These are phyloP conservation scores for Epinephelus coioides DNA, from an alignment of 2,797 vertebrate genomes.

Conservation along the genomic window DNA sequence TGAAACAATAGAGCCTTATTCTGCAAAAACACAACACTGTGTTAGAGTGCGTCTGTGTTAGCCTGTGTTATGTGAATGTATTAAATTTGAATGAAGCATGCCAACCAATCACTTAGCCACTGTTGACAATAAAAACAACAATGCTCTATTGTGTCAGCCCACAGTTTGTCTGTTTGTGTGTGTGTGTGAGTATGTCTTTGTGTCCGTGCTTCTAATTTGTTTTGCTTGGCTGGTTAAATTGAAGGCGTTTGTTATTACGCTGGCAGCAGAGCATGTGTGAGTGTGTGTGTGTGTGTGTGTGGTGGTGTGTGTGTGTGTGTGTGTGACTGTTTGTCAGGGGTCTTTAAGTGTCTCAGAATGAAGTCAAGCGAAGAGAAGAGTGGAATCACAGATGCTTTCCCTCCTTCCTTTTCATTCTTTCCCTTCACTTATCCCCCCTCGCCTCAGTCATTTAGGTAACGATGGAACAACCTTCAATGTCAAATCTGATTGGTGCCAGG, in stretches of 20 bases:
- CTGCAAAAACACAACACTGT: conserved; percentile 58
- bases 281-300: conserved; percentile 28
- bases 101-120: conserved; percentile 73
- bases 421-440: conserved; percentile 35
- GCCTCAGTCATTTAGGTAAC: conserved; percentile 65
- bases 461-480: conserved; percentile 62
- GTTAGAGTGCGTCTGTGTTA: conserved; percentile 51
- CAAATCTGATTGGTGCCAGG: conserved; percentile 78
- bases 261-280: conserved; percentile 48
- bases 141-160: conserved; percentile 81
- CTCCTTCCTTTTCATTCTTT: conserved; percentile 41
- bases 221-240: conserved; percentile 88
- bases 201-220: conserved; percentile 81
- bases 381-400: conserved; percentile 75
- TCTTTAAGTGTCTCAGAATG: conserved; percentile 81
- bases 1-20: conserved; percentile 81
- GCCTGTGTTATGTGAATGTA: conserved; percentile 67
- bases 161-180: conserved; percentile 25
- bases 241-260: conserved; percentile 86
- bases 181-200: conserved; percentile 35
- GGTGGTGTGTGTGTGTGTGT: neutral
- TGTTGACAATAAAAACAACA: conserved; percentile 81
- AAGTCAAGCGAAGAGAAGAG: conserved; percentile 85
- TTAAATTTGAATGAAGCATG: conserved; percentile 77
- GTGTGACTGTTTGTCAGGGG: conserved; percentile 40